phyloP scores from a whole-genome alignment of 2,888 invertebrate species.

The Peribatodes rhomboidaria region DNA sequence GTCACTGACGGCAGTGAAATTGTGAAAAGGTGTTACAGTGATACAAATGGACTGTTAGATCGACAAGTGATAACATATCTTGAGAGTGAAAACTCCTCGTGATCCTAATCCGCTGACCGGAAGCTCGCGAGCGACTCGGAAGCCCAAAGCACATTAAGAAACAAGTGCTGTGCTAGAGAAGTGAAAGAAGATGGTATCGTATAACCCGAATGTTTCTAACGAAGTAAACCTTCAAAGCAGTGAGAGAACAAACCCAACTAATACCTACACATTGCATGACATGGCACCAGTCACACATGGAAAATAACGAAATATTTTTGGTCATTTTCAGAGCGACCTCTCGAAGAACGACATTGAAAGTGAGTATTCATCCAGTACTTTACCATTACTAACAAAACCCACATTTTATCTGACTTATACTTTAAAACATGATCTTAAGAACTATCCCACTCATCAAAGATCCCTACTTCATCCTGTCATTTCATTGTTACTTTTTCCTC shows the following conservation, averaged over 20 bases:
- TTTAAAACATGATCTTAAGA: neutral
- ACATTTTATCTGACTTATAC: constrained; percentile 4
- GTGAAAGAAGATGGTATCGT: constrained; percentile 73
- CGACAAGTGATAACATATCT: constrained; percentile 67
- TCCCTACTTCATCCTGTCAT: neutral
- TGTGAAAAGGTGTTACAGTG: constrained; percentile 82
- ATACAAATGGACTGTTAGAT: constrained; percentile 71
- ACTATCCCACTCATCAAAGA: neutral
- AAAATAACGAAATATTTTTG: constrained; percentile 81
- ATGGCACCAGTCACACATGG: constrained; percentile 62
- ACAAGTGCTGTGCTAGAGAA: constrained; percentile 73
- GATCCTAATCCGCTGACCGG: constrained; percentile 79
- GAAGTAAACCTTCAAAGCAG: constrained; percentile 64
- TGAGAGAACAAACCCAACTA: constrained; percentile 64
- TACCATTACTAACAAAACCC: constrained; percentile 20
- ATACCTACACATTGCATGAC: constrained; percentile 68
- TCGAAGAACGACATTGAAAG: constrained; percentile 95
- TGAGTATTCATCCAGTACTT: constrained; percentile 86
- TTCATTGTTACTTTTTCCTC: neutral
- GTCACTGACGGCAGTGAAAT: constrained; percentile 81
- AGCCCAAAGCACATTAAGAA: constrained; percentile 51
- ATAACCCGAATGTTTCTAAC: constrained; percentile 50
- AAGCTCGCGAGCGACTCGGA: constrained; percentile 66
- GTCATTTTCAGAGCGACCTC: constrained; percentile 93
- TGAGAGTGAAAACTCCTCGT: constrained; percentile 63